These are phyloP conservation scores for Anastatus disparis DNA, from an alignment of 1,140 invertebrate species.

Conservation along the genomic window DNA sequence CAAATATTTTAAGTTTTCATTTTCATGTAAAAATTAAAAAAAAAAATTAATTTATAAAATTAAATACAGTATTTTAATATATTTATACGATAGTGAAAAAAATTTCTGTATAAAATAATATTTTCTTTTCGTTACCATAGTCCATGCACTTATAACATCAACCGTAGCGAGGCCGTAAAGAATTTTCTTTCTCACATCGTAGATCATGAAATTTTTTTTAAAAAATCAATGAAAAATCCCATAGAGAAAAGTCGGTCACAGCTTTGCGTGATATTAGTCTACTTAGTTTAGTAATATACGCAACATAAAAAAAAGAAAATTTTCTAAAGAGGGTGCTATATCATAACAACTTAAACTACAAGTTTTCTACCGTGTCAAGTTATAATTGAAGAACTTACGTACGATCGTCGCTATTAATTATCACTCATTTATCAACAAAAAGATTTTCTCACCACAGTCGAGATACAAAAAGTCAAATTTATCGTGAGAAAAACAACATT, in stretches of 20 bases:
- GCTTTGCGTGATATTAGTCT: constrained; percentile 7
- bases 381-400: constrained; percentile 5
- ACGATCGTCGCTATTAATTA: constrained; percentile 8
- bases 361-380: neutral
- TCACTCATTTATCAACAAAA: constrained; percentile 1
- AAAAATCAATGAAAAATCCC: neutral
- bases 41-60: too few species aligned
- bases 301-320: constrained; percentile 6
- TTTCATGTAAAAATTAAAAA: too few species aligned
- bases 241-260: neutral
- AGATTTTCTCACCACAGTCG: neutral
- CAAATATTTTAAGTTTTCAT: too few species aligned
- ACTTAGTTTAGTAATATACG: neutral
- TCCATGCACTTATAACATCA: too few species aligned
- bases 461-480: neutral
- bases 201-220: too few species aligned
- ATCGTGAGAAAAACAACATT: too few species aligned
- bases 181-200: neutral
- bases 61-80: too few species aligned
- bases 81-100: too few species aligned
- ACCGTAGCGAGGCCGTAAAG: too few species aligned
- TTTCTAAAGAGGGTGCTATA: neutral
- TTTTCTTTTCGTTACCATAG: too few species aligned
- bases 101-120: too few species aligned
- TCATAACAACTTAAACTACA: constrained; percentile 4